phyloP scores from a whole-genome alignment of 92 coral and sea anemone species.

The Palythoa caribaeorum region DNA sequence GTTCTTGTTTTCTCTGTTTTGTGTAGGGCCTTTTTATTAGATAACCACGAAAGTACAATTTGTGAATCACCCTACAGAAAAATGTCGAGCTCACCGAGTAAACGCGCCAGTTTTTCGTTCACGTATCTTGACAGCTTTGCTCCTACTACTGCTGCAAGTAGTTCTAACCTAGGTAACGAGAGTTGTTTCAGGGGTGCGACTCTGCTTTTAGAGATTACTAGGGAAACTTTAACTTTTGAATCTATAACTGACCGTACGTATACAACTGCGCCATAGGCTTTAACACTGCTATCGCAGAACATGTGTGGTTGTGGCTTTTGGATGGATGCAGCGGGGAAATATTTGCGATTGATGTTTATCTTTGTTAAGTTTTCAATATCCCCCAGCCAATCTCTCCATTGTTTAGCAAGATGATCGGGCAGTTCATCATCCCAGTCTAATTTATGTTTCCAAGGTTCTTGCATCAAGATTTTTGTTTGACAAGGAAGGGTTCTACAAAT shows the following conservation, averaged over 20 bases:
- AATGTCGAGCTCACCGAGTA: too few species aligned
- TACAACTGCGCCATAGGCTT: not conserved
- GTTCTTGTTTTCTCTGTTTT: not conserved
- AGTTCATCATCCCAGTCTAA: constrained; percentile 58
- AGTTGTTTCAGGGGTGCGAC: not conserved
- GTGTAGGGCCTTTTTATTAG: not conserved
- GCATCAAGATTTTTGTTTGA: constrained; percentile 52
- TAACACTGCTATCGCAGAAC: not conserved
- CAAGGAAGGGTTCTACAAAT: constrained; percentile 42
- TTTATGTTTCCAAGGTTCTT: constrained; percentile 53
- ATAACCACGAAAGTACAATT: too few species aligned
- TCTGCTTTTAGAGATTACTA: not conserved
- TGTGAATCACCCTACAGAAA: too few species aligned
- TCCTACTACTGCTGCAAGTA: constrained; percentile 2
- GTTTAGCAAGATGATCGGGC: not conserved
- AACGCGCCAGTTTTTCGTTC: too few species aligned
- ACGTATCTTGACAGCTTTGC: not conserved
- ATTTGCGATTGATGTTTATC: not conserved
- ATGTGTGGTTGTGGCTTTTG: not conserved
- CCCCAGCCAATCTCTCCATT: not conserved
- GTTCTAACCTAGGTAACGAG: not conserved
- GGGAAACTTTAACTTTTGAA: not conserved
- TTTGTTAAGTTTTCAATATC: not conserved
- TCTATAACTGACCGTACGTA: not conserved
- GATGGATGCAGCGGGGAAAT: not conserved